Conservation (phyloP, 2,113 vertebrate species). For the Dipodomys stephensi region DNA sequence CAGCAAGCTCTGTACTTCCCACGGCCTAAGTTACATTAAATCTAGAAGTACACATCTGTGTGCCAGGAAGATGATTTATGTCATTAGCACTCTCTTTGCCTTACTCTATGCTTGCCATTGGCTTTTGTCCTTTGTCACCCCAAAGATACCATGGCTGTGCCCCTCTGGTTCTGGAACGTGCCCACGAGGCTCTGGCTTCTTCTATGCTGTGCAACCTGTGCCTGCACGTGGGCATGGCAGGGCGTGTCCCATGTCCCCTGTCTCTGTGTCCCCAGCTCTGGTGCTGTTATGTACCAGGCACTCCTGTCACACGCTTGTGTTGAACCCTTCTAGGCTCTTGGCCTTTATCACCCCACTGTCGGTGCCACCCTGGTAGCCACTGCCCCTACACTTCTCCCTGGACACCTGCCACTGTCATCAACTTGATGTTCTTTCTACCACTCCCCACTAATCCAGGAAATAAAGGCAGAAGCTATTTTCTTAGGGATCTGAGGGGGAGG, state of each 20-base stretch:
- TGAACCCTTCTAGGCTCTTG: neutral
- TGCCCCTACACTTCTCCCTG: neutral
- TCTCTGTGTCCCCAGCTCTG: neutral
- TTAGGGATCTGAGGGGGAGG: neutral
- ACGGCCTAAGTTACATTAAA: neutral
- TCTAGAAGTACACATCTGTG: neutral
- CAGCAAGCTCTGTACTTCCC: neutral
- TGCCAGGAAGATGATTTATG: neutral
- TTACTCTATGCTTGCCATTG: neutral
- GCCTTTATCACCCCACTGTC: neutral
- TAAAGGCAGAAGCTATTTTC: neutral
- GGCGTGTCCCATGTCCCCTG: neutral
- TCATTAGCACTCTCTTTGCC: neutral
- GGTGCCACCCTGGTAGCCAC: no score
- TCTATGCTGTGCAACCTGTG: no score
- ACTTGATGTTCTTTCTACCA: neutral
- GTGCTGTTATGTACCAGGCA: fast-evolving
- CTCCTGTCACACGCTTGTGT: neutral
- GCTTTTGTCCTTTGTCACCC: neutral
- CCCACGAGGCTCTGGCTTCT: neutral
- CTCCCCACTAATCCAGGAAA: neutral
- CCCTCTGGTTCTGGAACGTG: neutral
- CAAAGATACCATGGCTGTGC: neutral
- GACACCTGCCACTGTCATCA: neutral
- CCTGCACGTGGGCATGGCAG: no score